Conservation (phyloP, 2,113 vertebrate species). For the Pongo abelii region DNA sequence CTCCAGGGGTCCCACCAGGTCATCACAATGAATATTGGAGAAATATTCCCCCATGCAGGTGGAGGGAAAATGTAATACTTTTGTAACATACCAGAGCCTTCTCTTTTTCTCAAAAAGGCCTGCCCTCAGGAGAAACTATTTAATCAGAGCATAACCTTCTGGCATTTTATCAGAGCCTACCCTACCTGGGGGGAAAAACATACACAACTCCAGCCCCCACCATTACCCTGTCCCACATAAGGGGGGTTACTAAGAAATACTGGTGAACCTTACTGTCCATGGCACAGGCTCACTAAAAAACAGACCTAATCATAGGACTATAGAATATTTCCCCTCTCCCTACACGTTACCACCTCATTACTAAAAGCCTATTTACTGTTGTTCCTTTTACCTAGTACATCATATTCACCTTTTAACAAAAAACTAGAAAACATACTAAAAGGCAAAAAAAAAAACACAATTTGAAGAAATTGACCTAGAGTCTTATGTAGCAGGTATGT, state of each 20-base stretch:
- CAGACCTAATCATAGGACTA: neutral
- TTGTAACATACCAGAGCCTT: neutral
- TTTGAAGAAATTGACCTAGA: too few relatives aligned
- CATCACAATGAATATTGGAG: neutral
- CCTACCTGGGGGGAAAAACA: neutral
- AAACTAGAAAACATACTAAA: too few relatives aligned
- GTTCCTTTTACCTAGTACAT: neutral
- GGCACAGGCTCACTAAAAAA: neutral
- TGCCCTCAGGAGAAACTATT: neutral
- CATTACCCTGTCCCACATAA: neutral
- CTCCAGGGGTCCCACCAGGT: neutral
- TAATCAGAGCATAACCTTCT: neutral
- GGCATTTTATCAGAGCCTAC: neutral
- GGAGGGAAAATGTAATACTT: neutral
- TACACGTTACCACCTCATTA: neutral
- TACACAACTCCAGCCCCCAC: neutral
- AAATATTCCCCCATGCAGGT: neutral
- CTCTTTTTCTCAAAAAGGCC: neutral
- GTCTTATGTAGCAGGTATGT: too few relatives aligned
- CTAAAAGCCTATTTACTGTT: neutral
- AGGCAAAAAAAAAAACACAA: too few relatives aligned
- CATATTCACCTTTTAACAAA: too few relatives aligned
- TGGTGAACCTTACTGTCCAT: neutral
- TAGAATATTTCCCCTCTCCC: neutral
- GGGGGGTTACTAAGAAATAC: neutral